Evolutionary conservation across 92 coral and sea anemone genomes (phyloP).

Genomic region (Plumapathes pennacea): DNA sequence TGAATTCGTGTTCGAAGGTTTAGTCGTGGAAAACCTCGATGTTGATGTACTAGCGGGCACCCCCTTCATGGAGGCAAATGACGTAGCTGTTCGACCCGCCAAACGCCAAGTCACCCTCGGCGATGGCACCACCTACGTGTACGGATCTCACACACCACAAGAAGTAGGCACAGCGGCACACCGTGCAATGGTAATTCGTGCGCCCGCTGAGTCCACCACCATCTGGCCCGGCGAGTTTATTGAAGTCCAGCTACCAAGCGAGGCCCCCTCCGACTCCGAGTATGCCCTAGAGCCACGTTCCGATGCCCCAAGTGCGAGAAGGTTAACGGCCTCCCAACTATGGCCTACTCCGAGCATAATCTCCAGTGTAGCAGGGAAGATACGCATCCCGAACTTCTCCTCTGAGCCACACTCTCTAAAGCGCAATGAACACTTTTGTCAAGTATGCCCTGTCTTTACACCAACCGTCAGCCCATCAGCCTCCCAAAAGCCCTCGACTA

Average conservation of each 20-base stretch:
- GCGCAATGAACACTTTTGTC: conserved; percentile 27
- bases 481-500: conserved; percentile 3
- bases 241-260: conserved; percentile 41
- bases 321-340: conserved; percentile 27
- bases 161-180: conserved; percentile 15
- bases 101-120: conserved; percentile 27
- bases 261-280: conserved; percentile 28
- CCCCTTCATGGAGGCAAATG: conserved; percentile 37
- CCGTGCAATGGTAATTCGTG: conserved; percentile 49
- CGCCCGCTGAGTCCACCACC: conserved; percentile 37
- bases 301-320: conserved; percentile 23
- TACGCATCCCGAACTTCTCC: conserved; percentile 58
- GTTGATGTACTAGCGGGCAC: conserved; percentile 46
- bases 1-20: conserved; percentile 21
- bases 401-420: conserved; percentile 48
- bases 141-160: conserved; percentile 15
- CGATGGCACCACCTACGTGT: conserved; percentile 24
- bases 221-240: conserved; percentile 55
- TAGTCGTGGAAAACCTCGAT: conserved; percentile 51
- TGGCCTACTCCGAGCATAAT: conserved; percentile 30
- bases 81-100: conserved; percentile 36
- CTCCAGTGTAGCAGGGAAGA: conserved; percentile 36
- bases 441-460: background rate
- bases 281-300: conserved; percentile 54
- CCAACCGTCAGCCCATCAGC: background rate